phyloP scores from a whole-genome alignment of 2,113 vertebrate species.

The Colaptes auratus region DNA sequence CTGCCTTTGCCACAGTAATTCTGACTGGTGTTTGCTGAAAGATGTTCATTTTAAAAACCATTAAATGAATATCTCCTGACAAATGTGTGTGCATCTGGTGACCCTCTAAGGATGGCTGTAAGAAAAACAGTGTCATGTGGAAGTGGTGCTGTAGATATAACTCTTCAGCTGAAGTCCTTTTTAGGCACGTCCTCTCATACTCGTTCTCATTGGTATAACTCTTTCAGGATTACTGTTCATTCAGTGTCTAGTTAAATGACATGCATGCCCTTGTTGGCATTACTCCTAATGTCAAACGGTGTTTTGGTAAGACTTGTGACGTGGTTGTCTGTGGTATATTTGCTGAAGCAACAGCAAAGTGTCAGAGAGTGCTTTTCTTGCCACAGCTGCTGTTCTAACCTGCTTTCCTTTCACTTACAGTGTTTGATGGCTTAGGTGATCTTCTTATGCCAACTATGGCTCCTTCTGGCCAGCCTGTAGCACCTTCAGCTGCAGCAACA shows the following conservation, averaged over 20 bases:
- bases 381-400: neutral
- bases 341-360: neutral
- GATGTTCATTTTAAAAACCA: conserved; percentile 54
- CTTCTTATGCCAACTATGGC: conserved; percentile 95
- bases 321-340: conserved; percentile 25
- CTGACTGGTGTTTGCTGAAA: conserved; percentile 28
- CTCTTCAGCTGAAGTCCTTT: neutral
- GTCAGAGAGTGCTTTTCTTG: neutral
- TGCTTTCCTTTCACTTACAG: conserved; percentile 74
- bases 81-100: neutral
- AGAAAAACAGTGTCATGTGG: neutral
- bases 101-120: neutral
- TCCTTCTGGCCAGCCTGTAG: conserved; percentile 86
- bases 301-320: conserved; percentile 11
- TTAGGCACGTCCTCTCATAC: conserved; percentile 27
- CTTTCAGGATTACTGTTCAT: conserved; percentile 3
- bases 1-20: conserved; percentile 3
- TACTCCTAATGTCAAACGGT: conserved; percentile 40
- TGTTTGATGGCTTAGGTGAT: conserved; percentile 96
- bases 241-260: neutral
- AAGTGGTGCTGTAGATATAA: conserved; percentile 16
- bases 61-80: conserved; percentile 53
- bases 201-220: neutral
- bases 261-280: conserved; percentile 65
- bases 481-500: conserved; percentile 67